Percentiles rank a stretch among this genome's conserved stretches.
phyloP scores from a whole-genome alignment of 2,797 vertebrate genomes.

The Dermochelys coriacea region DNA sequence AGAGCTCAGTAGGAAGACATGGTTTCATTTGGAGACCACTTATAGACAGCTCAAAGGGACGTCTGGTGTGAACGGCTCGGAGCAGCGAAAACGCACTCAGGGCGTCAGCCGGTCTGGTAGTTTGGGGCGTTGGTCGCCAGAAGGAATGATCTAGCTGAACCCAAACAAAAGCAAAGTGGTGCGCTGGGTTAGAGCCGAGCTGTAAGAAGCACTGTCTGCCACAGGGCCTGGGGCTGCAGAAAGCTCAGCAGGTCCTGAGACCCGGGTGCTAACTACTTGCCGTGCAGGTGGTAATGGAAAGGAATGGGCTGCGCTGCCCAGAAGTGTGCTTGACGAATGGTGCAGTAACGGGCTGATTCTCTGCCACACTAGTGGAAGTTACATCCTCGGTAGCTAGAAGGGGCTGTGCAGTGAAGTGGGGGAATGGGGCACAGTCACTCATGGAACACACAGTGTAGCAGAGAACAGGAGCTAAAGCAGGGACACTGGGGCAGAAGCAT shows the following conservation, averaged over 20 bases:
- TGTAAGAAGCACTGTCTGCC: rapidly evolving
- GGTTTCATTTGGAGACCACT: background rate
- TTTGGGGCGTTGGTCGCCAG: background rate
- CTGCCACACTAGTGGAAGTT: background rate
- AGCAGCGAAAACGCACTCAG: background rate
- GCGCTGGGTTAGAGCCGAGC: background rate
- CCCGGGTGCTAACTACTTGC: rapidly evolving
- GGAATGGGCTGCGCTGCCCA: background rate
- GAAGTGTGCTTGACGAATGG: background rate
- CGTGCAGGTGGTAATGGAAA: rapidly evolving
- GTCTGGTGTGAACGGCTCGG: background rate
- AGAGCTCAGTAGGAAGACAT: background rate
- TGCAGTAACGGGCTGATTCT: rapidly evolving
- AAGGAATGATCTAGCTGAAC: background rate
- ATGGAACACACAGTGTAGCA: background rate
- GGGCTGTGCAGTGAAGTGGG: background rate
- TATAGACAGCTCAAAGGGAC: background rate
- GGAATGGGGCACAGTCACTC: background rate
- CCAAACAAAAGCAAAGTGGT: background rate
- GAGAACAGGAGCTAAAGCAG: background rate
- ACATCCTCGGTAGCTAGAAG: background rate
- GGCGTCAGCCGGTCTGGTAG: background rate
- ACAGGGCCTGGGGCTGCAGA: background rate
- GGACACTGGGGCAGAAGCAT: background rate
- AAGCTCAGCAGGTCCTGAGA: background rate